Conservation (phyloP, 1,140 invertebrate genomes). For the Paramacrobiotus metropolitanus region DNA sequence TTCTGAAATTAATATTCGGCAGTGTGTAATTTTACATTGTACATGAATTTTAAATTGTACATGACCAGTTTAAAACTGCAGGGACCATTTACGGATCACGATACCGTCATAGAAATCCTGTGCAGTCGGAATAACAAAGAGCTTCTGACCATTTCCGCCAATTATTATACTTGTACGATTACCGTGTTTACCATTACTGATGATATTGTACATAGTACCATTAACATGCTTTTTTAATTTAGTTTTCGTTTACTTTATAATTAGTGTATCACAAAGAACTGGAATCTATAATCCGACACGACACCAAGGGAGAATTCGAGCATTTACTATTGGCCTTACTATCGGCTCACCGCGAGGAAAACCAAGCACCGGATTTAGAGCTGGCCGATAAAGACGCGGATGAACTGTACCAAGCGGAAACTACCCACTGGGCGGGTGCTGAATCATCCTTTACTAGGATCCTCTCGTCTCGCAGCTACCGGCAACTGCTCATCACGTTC, state of each 20-base stretch:
- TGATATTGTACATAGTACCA: neutral
- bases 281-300: neutral
- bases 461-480: neutral
- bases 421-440: neutral
- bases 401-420: neutral
- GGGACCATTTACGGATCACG: neutral
- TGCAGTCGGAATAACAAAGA: neutral
- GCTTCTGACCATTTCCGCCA: neutral
- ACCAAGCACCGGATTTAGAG: neutral
- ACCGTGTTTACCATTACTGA: neutral
- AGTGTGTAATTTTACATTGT: too few relatives aligned
- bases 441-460: neutral
- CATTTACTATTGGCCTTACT: neutral
- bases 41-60: too few relatives aligned
- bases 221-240: neutral
- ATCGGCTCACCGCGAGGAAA: neutral
- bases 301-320: neutral
- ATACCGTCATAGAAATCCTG: neutral
- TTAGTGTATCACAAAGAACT: neutral
- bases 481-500: constrained; percentile 49
- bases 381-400: neutral
- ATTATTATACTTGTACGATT: neutral
- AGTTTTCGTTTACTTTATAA: neutral
- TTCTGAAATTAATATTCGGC: too few relatives aligned
- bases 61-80: too few relatives aligned